Evolutionary conservation across 2,113 vertebrate genomes (phyloP).

Genomic region (Oophaga pumilio): DNA sequence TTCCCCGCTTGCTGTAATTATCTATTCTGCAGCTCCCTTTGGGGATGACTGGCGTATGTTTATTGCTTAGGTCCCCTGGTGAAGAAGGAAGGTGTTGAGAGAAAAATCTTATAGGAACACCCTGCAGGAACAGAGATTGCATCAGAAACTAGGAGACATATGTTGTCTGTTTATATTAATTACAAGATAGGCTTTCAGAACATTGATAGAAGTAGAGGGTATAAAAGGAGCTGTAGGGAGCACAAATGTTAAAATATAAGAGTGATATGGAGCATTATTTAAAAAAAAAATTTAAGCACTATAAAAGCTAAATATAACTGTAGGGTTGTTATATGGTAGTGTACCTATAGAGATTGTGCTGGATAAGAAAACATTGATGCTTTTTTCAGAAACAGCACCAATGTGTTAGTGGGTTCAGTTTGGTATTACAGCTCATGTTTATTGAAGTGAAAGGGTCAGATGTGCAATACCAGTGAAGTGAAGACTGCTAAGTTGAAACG

Average conservation of each 20-base stretch:
- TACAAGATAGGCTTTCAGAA: slow-evolving; percentile 4
- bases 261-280: not conserved
- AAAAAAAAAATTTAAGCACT: not conserved
- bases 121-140: slow-evolving; percentile 48
- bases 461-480: no score
- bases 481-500: no score
- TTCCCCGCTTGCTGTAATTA: slow-evolving; percentile 54
- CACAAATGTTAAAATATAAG: not conserved
- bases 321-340: not conserved
- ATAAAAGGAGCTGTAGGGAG: not conserved
- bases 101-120: slow-evolving; percentile 42
- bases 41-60: slow-evolving; percentile 39
- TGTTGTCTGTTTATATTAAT: slow-evolving; percentile 44
- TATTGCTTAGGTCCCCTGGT: slow-evolving; percentile 42
- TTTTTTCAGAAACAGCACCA: no score
- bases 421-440: no score
- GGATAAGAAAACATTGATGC: no score
- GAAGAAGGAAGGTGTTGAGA: slow-evolving; percentile 48
- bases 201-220: not conserved
- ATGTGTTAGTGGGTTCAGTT: no score
- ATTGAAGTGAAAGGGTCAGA: no score
- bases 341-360: no score
- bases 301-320: not conserved
- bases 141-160: slow-evolving; percentile 47
- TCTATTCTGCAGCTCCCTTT: slow-evolving; percentile 31